Evolutionary conservation across 2,888 invertebrate species (phyloP), one percentile per base, ranked within the genome.

Genomic region (Microdon myrmicae): DNA sequence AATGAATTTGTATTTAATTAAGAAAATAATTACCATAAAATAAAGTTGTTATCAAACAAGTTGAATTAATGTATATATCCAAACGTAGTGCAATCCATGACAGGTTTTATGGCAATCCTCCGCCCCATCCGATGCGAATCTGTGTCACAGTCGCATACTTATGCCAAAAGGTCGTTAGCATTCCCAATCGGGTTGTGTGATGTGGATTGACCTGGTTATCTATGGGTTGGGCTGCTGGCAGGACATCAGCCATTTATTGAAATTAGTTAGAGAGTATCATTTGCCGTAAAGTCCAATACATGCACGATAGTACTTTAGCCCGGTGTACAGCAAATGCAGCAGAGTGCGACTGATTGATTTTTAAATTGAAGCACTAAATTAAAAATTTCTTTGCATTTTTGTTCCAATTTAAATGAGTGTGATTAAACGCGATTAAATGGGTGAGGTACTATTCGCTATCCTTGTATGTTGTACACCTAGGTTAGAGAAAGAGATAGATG

Each of bases 351-450:
- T 58, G 58, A 58, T 58, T 49, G 58, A 58, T 58, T 58, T 58
- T 43, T 43, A 44, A 58, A 58, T 58, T 58, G 58, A 43, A 56
- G 31, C 56, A 56, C 48, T 56, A 48, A 56, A 56, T 56, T 56
- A 56, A 56, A 48, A 43, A 7, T 22, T 22, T 7, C 8, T 8
- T 8, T 13, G 28, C n/a, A 4, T 12, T 28, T 28, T 28, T 28
- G 13, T 12, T 28, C 10, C 28, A 10, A 28, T 10, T 28, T 9
- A 9, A 28, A 28, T 28, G 28, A 28, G n/a, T n/a, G n/a, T n/a
- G n/a, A n/a, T n/a, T n/a, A n/a, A n/a, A n/a, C n/a, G n/a, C n/a
- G n/a, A n/a, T n/a, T n/a, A n/a, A n/a, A n/a, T n/a, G n/a, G n/a
- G n/a, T n/a, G n/a, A n/a, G n/a, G n/a, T n/a, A n/a, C n/a, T n/a